These are phyloP conservation scores for Conchocele bisecta DNA, from an alignment of 2,888 invertebrate genomes.

Conservation along the genomic window DNA sequence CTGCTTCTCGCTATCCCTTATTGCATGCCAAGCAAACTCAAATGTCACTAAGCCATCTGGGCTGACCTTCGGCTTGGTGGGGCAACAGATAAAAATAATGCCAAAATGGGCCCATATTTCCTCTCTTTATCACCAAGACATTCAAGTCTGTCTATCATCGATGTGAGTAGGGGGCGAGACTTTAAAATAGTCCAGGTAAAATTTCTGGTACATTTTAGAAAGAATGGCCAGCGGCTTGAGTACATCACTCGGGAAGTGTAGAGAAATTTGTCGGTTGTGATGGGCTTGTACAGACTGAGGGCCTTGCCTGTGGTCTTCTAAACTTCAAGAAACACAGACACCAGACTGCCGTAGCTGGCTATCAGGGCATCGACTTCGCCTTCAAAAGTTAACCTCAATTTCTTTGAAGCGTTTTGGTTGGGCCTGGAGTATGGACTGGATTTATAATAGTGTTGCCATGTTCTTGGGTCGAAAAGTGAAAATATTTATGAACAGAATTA, in stretches of 20 bases:
- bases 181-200: conserved; percentile 46
- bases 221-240: conserved; percentile 42
- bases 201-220: conserved; percentile 48
- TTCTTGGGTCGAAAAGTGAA: conserved; percentile 40
- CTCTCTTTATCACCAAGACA: conserved; percentile 3
- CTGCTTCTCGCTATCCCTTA: conserved; percentile 51
- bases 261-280: conserved; percentile 48
- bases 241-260: conserved; percentile 52
- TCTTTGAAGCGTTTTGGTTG: conserved; percentile 5
- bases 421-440: conserved; percentile 19
- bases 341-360: conserved; percentile 21
- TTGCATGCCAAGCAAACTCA: conserved; percentile 50
- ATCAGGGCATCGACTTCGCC: conserved; percentile 49
- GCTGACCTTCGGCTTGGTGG: conserved; percentile 40
- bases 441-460: conserved; percentile 24
- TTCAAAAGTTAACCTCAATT: conserved; percentile 41
- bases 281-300: conserved; percentile 38
- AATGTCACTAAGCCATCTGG: conserved; percentile 43
- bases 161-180: conserved; percentile 40
- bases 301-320: conserved; percentile 37
- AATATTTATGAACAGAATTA: conserved; percentile 45
- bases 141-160: conserved; percentile 25
- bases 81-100: conserved; percentile 20
- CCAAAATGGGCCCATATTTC: conserved; percentile 24
- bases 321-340: conserved; percentile 34